Percentiles rank a stretch among this genome's conserved stretches.
Evolutionary conservation across 2,113 vertebrate species (phyloP).

Genomic region (Oryzias melastigma): DNA sequence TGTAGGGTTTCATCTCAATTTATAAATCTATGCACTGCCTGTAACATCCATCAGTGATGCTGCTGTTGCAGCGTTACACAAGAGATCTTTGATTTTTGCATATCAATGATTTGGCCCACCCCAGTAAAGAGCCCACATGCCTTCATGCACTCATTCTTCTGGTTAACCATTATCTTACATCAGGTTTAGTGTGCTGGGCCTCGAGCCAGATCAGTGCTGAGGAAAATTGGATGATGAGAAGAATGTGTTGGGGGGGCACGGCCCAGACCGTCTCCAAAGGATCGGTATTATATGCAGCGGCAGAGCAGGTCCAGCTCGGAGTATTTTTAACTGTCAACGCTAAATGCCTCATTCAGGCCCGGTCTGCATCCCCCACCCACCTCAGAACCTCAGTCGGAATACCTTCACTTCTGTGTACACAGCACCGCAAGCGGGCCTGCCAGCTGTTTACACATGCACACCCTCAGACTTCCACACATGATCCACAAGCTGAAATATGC

Average conservation of each 20-base stretch:
- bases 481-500: conserved; percentile 42
- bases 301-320: conserved; percentile 30
- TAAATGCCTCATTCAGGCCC: conserved; percentile 77
- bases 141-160: conserved; percentile 61
- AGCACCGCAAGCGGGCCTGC: conserved; percentile 64
- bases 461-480: conserved; percentile 36
- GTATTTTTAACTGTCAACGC: conserved; percentile 76
- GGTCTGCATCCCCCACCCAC: conserved; percentile 52
- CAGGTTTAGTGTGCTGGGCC: conserved; percentile 63
- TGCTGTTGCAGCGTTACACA: conserved; percentile 12
- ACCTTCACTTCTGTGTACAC: conserved; percentile 71
- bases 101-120: conserved; percentile 51
- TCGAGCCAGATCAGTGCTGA: conserved; percentile 56
- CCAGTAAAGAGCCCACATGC: conserved; percentile 50
- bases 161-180: conserved; percentile 76
- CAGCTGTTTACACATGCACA: conserved; percentile 69
- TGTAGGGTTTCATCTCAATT: background rate
- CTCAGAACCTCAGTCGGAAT: conserved; percentile 73
- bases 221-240: conserved; percentile 42
- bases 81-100: conserved; percentile 52
- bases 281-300: conserved; percentile 35
- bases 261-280: conserved; percentile 12
- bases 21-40: conserved; percentile 44
- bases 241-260: conserved; percentile 10
- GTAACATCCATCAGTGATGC: conserved; percentile 30